phyloP scores from a whole-genome alignment of 2,113 vertebrate species.

The Eolophus roseicapilla region DNA sequence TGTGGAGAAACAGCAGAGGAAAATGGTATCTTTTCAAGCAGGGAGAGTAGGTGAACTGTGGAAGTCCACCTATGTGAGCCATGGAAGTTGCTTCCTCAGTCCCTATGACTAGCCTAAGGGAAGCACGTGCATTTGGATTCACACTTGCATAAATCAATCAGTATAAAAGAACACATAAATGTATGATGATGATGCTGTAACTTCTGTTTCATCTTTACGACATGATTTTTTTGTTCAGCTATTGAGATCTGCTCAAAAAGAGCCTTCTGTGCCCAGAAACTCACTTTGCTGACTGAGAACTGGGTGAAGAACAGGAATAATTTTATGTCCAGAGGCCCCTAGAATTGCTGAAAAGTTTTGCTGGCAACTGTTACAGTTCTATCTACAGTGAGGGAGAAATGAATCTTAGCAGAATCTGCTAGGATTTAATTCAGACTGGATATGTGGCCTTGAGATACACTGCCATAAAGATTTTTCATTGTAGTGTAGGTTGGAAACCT shows the following conservation, averaged over 20 bases:
- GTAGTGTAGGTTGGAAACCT: not conserved
- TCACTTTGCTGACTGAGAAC: not conserved
- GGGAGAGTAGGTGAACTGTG: not conserved
- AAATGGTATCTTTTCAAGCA: not conserved
- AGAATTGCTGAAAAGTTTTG: not conserved
- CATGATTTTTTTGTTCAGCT: not conserved
- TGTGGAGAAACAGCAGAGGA: not conserved
- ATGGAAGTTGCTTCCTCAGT: not conserved
- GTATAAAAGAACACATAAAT: not conserved
- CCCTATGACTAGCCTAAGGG: not conserved
- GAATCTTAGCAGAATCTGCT: not conserved
- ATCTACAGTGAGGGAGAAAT: not conserved
- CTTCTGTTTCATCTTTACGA: conserved; percentile 16
- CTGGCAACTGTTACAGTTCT: not conserved
- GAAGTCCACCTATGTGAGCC: not conserved
- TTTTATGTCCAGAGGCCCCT: not conserved
- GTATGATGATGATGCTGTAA: not conserved
- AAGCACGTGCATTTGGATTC: not conserved
- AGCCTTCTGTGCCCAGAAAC: not conserved
- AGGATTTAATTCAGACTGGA: not conserved
- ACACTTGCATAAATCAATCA: not conserved
- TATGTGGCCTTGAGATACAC: not conserved
- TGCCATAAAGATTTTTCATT: not conserved
- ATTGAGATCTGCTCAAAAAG: not conserved
- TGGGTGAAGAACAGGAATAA: not conserved